These are phyloP conservation scores for Ammodytes dubius DNA, from an alignment of 2,113 vertebrate genomes.

Conservation along the genomic window DNA sequence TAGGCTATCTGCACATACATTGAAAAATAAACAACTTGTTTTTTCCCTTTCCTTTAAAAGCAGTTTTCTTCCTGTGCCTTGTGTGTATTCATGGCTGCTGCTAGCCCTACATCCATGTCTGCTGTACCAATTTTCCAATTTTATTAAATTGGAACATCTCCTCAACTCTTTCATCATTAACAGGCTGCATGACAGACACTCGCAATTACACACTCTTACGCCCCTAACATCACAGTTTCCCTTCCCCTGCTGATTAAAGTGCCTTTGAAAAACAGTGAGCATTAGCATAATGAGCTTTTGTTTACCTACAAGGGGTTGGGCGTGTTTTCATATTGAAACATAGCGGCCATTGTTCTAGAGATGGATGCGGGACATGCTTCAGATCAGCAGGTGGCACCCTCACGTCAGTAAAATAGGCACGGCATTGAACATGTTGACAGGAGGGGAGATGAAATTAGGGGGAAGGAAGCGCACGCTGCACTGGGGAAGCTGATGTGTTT, in stretches of 20 bases:
- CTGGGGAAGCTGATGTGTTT: conserved; percentile 37
- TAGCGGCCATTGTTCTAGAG: background rate
- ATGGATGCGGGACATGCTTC: conserved; percentile 33
- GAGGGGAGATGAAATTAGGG: conserved; percentile 14
- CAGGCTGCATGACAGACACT: conserved; percentile 18
- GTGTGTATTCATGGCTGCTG: conserved; percentile 6
- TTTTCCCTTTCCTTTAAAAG: conserved; percentile 1
- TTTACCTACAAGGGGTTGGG: background rate
- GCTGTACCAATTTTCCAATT: background rate
- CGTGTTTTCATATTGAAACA: conserved; percentile 26
- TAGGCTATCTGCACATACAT: background rate
- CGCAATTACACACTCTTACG: conserved; percentile 25
- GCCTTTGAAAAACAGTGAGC: conserved; percentile 40
- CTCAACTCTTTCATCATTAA: conserved; percentile 32
- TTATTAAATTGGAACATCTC: conserved; percentile 9
- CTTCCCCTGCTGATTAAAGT: conserved; percentile 52
- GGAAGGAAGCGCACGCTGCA: background rate
- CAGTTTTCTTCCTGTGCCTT: background rate
- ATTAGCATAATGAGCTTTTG: conserved; percentile 51
- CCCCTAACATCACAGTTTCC: conserved; percentile 18
- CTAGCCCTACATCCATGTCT: background rate
- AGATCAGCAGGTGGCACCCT: conserved; percentile 82
- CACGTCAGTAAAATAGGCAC: conserved; percentile 54
- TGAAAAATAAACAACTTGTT: background rate
- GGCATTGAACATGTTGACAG: conserved; percentile 1